phyloP scores from a whole-genome alignment of 2,888 invertebrate genomes.

The Balanococcus diminutus region DNA sequence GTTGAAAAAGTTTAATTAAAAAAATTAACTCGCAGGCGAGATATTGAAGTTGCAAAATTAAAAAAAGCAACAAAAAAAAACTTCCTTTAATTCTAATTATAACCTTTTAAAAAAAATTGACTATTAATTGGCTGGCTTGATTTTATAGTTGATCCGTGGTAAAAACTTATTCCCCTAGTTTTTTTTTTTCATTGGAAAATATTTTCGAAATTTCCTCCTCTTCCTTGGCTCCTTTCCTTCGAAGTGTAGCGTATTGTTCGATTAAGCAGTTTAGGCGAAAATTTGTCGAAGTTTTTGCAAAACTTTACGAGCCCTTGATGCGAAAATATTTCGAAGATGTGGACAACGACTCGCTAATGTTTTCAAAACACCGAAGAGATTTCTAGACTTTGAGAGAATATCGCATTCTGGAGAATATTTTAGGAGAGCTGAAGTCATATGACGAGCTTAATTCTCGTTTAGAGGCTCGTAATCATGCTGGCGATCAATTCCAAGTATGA shows the following conservation, averaged over 20 bases:
- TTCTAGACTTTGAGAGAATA: background rate
- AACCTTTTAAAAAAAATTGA: background rate
- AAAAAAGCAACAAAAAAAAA: background rate
- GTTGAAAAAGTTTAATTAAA: constrained; percentile 30
- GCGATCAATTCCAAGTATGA: background rate
- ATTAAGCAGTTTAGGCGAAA: too few species aligned
- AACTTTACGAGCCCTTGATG: too few species aligned
- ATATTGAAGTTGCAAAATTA: constrained; percentile 11
- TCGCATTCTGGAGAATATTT: background rate
- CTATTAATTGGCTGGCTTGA: constrained; percentile 7
- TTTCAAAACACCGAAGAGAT: background rate
- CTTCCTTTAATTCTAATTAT: constrained; percentile 27
- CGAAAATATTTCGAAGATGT: too few species aligned
- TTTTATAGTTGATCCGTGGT: background rate
- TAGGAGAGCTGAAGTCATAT: background rate
- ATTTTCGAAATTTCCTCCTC: too few species aligned
- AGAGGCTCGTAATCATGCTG: background rate
- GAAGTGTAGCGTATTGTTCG: too few species aligned
- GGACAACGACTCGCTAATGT: background rate
- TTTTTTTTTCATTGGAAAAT: background rate
- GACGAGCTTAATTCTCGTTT: background rate
- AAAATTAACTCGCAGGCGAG: constrained; percentile 20
- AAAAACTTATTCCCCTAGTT: background rate
- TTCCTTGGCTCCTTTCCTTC: too few species aligned
- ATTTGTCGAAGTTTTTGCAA: too few species aligned